Base-by-base conservation (phyloP, 2,797 vertebrate species). In the Malacoraja senta region DNA sequence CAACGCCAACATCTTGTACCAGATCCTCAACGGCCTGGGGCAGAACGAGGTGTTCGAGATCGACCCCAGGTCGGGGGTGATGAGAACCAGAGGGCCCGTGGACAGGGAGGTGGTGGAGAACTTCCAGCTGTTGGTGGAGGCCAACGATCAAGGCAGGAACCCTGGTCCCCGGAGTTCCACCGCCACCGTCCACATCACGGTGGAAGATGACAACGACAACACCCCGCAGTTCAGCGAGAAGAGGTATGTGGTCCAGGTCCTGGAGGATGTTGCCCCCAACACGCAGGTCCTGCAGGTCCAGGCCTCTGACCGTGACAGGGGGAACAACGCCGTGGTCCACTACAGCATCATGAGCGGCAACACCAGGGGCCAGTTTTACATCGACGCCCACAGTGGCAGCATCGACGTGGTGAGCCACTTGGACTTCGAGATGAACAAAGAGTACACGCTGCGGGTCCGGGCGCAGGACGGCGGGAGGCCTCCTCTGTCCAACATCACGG, bases 261-360 rank as follows among this genome's bases (percentile, higher is more conserved):
- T 98, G 0, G 99, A 99, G 95, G 98, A 99, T 0, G 95, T 97
- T 96, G 94, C 95, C 0, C 97, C 98, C 0, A 98, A 97, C 94
- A 96, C 96, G 0, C 97, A 98, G 0, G 97, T 99, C 1, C 88
- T 99, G 58, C 97, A 96, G 93, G 98, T 99, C 93, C 98, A 96
- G 0, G 98, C 98, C 79, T 98, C 98, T 0, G 99, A 99, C 93
- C 94, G 96, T 61, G 99, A 99, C 95, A 96, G 97, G 93, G 98
- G 98, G 24, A 98, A 96, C 95, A 99, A 99, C 0, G 98, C 98
- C 0, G 94, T 98, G 4, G 98, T 99, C 29, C 98, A 99, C 94
- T 99, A 99, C 93, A 99, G 98, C 96, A 99, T 99, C 94, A 97
- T 99, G 97, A 99, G 99, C 0, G 99, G 99, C 44, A 99, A 99